phyloP scores from a whole-genome alignment of 1,140 invertebrate genomes.

The Drosophila melanogaster region DNA sequence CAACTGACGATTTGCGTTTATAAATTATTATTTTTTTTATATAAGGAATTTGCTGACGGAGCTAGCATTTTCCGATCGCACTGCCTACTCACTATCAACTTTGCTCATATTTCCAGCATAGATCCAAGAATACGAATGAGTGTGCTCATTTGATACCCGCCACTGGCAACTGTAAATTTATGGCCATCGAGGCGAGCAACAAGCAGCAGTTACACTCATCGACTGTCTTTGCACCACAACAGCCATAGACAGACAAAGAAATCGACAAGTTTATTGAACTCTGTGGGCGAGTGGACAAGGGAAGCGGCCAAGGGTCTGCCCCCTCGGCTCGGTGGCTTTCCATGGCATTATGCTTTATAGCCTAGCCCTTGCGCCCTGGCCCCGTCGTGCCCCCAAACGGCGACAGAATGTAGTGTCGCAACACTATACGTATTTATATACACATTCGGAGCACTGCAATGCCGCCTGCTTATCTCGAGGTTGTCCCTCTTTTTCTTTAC shows the following conservation, averaged over 20 bases:
- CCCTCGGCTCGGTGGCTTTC: constrained; percentile 24
- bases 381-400: not conserved
- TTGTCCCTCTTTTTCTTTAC: not conserved
- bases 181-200: constrained; percentile 28
- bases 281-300: constrained; percentile 23
- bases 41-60: not conserved
- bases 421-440: constrained; percentile 10
- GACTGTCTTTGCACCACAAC: constrained; percentile 32
- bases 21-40: not conserved
- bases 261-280: constrained; percentile 51
- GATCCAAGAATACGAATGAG: constrained; percentile 19
- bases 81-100: not conserved
- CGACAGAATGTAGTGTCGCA: constrained; percentile 33
- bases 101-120: not conserved
- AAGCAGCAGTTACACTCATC: constrained; percentile 35
- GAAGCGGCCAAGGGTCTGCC: constrained; percentile 26
- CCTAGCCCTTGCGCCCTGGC: constrained; percentile 6
- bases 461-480: constrained; percentile 28
- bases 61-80: not conserved
- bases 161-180: constrained; percentile 31
- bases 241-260: constrained; percentile 49
- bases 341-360: constrained; percentile 43
- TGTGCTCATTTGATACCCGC: constrained; percentile 28
- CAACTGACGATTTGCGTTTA: not conserved
- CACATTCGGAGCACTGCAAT: constrained; percentile 33